Base-by-base conservation (phyloP, 2,888 invertebrate species). In the Dione juno region DNA sequence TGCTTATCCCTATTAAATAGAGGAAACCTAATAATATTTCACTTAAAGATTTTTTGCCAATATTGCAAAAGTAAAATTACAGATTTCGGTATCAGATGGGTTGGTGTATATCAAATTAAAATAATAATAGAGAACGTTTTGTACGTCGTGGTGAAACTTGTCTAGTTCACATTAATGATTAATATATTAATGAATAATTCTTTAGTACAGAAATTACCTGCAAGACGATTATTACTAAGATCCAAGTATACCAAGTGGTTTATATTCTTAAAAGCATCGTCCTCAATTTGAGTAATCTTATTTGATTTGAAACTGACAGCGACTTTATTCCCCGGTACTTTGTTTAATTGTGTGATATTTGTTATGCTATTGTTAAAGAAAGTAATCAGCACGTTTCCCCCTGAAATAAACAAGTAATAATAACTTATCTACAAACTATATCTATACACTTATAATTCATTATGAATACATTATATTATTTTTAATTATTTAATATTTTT, bases 281-380 rank as follows among this genome's bases (percentile, higher is more conserved):
- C 87, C 21, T 89, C 90, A 69, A 95, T 89, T 70, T 94, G 92
- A 19, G 81, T 80, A 40, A 95, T 93, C 72, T 85, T 82, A 80
- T 95, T 95, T 48, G 90, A 86, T 73, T 93, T 91, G 77, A 94
- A 93, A 70, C 87, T 92, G 75, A 95, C 82, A n/a, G 93, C 91
- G 9, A 94, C 84, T 66, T 86, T 85, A 57, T 80, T 84, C 40
- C 92, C 92, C 7, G 93, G 88, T 63, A 92, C 88, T 0, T 79
- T 68, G 1, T 92, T 88, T 69, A 95, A 81, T 77, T 88, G 84
- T 67, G 90, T 88, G 71, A 95, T 81, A 37, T 86, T 90, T 8
- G 81, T 85, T 71, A 95, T 91, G 74, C 90, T 89, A 82, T 95
- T 95, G 81, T 93, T 88, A 83, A 93, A 94, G 82, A 95, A 94